Percentiles rank a stretch among this genome's conserved stretches.
phyloP scores from a whole-genome alignment of 2,113 vertebrate genomes.

The Apistogramma diplotaenia region DNA sequence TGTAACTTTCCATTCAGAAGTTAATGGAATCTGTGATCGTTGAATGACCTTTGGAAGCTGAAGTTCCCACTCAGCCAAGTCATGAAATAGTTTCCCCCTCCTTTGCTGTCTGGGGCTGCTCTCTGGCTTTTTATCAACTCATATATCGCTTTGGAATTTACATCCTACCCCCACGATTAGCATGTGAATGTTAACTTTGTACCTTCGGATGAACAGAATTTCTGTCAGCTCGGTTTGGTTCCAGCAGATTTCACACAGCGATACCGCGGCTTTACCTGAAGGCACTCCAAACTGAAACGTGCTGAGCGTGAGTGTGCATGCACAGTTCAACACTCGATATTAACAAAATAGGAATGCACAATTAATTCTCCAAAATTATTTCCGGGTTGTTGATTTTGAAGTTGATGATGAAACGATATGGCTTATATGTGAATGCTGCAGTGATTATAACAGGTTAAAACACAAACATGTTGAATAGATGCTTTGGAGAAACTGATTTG shows the following conservation, averaged over 20 bases:
- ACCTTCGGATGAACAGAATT: constrained; percentile 11
- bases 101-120: constrained; percentile 17
- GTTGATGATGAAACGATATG: not conserved
- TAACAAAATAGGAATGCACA: not conserved
- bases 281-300: not conserved
- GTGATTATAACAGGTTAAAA: not conserved
- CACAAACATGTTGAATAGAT: not conserved
- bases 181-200: constrained; percentile 50
- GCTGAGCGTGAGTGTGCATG: not conserved
- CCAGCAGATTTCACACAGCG: constrained; percentile 29
- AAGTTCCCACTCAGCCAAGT: constrained; percentile 32
- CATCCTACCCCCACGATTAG: constrained; percentile 36
- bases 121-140: constrained; percentile 55
- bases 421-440: not conserved
- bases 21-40: constrained; percentile 25
- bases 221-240: constrained; percentile 10
- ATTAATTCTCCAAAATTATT: not conserved
- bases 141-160: constrained; percentile 44
- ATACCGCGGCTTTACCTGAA: not conserved
- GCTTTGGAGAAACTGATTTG: not conserved
- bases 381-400: not conserved
- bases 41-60: constrained; percentile 32
- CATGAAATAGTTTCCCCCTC: constrained; percentile 44
- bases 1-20: constrained; percentile 28
- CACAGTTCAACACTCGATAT: not conserved